phyloP scores from a whole-genome alignment of 2,113 vertebrate genomes.

The Eonycteris spelaea region DNA sequence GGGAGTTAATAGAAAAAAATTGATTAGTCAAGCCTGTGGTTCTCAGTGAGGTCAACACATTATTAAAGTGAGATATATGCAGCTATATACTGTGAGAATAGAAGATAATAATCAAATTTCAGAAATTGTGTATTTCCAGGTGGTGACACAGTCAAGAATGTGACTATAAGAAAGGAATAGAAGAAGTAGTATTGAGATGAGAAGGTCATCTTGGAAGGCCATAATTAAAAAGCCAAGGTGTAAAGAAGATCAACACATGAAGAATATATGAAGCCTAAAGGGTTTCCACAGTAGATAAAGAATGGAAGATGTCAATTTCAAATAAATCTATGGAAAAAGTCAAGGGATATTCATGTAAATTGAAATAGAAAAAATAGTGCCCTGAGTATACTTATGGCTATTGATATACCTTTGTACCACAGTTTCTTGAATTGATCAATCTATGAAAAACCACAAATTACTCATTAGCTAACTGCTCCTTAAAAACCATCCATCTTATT shows the following conservation, averaged over 20 bases:
- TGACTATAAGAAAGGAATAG: background rate
- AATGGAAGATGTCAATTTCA: background rate
- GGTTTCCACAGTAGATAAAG: background rate
- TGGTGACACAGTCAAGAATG: background rate
- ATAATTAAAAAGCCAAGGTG: background rate
- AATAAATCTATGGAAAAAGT: background rate
- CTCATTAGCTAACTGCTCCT: background rate
- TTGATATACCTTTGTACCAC: background rate
- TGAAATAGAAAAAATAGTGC: background rate
- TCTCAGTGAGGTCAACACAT: background rate
- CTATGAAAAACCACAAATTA: background rate
- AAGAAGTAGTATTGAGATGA: background rate
- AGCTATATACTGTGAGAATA: background rate
- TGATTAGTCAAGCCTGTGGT: background rate
- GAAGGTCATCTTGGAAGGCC: background rate
- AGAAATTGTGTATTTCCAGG: background rate
- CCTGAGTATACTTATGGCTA: background rate
- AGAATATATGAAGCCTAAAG: background rate
- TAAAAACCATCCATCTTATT: background rate
- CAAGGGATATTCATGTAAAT: background rate
- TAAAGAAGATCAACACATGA: background rate
- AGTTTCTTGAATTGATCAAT: background rate
- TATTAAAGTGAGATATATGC: background rate
- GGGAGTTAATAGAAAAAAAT: background rate
- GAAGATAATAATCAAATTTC: background rate